phyloP scores from a whole-genome alignment of 92 coral and sea anemone species.

The Epizoanthus illoricatus region DNA sequence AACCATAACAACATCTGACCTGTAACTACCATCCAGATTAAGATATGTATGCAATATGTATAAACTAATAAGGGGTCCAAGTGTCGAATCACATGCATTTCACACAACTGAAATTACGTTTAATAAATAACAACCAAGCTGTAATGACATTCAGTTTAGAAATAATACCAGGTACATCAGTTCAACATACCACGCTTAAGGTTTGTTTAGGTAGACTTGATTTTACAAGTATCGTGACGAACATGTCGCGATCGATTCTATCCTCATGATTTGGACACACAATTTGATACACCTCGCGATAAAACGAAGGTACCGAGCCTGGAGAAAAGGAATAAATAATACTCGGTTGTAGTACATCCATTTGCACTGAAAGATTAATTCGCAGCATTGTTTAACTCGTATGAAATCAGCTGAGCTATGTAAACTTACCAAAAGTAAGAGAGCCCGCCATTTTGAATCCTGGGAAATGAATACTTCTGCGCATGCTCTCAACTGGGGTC shows the following conservation, averaged over 20 bases:
- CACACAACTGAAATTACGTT: background rate
- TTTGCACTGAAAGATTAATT: background rate
- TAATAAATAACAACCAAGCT: background rate
- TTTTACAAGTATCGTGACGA: constrained; percentile 84
- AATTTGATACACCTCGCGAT: constrained; percentile 90
- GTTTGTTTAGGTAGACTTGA: constrained; percentile 87
- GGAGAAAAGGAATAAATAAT: constrained; percentile 10
- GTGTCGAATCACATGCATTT: background rate
- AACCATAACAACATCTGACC: too few relatives aligned
- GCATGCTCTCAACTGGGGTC: constrained; percentile 48
- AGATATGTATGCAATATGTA: background rate
- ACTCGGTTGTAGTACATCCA: background rate
- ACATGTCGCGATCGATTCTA: constrained; percentile 85
- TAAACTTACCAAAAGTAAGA: constrained; percentile 67
- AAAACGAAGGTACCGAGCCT: constrained; percentile 92
- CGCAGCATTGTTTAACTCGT: background rate
- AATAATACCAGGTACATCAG: background rate
- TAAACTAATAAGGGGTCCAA: too few relatives aligned
- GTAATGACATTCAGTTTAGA: background rate
- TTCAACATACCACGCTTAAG: constrained; percentile 70
- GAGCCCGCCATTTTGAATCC: constrained; percentile 85
- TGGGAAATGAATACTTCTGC: constrained; percentile 27
- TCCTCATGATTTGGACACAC: constrained; percentile 93
- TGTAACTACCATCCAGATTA: too few relatives aligned
- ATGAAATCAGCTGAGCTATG: constrained; percentile 21